Base-by-base conservation (phyloP, 1,140 invertebrate genomes). In the Melanaphis sacchari region DNA sequence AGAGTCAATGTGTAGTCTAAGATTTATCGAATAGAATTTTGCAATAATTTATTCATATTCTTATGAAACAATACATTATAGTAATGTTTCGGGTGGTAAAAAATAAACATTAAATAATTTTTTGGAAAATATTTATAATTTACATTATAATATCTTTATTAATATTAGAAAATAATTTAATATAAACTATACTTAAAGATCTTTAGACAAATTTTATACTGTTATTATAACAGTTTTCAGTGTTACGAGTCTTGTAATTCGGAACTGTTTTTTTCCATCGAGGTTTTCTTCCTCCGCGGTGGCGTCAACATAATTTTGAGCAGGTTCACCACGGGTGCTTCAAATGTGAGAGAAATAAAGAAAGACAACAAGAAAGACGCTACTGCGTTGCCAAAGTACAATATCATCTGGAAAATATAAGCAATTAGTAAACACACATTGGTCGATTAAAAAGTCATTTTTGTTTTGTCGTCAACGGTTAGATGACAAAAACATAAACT, bases 381-480 rank as follows among this genome's bases (percentile, higher is more conserved):
- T 15, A 98, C 97, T 9, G 97, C 95, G 94, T 98, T 98, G 18
- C 97, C 97, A 93, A 97, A 96, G 95, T 97, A 98, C 93, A 97
- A 96, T 82, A 97, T 97, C 52, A 98, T 95, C 97, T 97, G 95
- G 85, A 96, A 95, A 94, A 94, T 85, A 82, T 8, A 40, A n/a
- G 0, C 0, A 76, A 76, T 76, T 76, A 76, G 31, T 76, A n/a
- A 76, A 18, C n/a, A 76, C n/a, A 6, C n/a, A 76, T n/a, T n/a
- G 6, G 2, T n/a, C n/a, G 36, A 5, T 76, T n/a, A 6, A n/a
- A 76, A 31, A 3, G 31, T 31, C 4, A 66, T 66, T 15, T 66
- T 66, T n/a, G 31, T 76, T n/a, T 36, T 5, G 0, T 76, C 15
- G 4, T n/a, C 59, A 76, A n/a, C 15, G 18, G 59, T 76, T 31